Base-by-base conservation (phyloP, 2,888 invertebrate genomes). In the Calameuta idolon region DNA sequence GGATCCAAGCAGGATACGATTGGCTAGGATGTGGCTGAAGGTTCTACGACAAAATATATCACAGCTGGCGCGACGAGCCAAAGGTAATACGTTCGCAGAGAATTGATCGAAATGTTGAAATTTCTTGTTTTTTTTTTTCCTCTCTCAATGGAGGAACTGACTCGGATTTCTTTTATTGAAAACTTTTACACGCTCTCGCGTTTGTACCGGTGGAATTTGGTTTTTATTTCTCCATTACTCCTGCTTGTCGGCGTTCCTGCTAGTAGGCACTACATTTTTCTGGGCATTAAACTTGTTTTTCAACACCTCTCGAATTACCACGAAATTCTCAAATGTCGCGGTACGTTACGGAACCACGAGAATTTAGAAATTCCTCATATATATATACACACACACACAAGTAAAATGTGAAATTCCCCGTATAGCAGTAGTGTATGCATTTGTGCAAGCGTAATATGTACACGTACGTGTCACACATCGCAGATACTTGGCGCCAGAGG, bases 1-100 rank as follows among this genome's bases (percentile, higher is more conserved):
- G 55, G 55, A 55, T 55, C 55, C 55, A 15, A 23, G 55, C 9
- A 55, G 55, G 55, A 23, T 55, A 55, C 55, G 55, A 55, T 23
- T 55, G 23, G 55, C 55, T 23, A 55, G 55, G 79, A 91, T 91
- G 91, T 91, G 91, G 91, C 87, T 91, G 35, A 91, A 91, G 81
- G 87, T 91, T 78, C 81, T 91, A 15, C 83, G 91, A 75, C 91
- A 91, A 79, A 91, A 91, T 81, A 86, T 91, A 79, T 87, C 89
- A 34, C 90, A 89, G 76, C 81, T 91, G 76, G 87, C 91, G 75
- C 88, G 91, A 12, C 83, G 89, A 79, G 88, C 87, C 73, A 90
- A 89, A 88, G 91, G 91, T 91, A 88, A 83, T 71, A 12, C 31
- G 5, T 71, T 30, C 3, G 4, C 23, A 55, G 23, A 55, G 23